These are phyloP conservation scores for Drosophila melanosoma DNA, from an alignment of 2,888 invertebrate species.

Conservation along the genomic window DNA sequence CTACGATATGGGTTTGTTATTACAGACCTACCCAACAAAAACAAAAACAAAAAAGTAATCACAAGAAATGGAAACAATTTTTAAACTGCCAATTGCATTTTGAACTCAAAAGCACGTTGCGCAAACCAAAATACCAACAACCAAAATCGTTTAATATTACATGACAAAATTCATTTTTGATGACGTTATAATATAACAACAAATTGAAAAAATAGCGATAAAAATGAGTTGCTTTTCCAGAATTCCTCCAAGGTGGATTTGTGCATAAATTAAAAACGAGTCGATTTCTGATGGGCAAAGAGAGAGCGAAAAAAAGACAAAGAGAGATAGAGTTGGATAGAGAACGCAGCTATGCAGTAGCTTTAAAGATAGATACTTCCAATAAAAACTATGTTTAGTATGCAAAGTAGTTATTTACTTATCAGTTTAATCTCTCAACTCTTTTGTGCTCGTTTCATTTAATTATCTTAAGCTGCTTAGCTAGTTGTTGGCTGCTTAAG, in stretches of 20 bases:
- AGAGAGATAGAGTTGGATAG: not conserved
- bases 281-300: not conserved
- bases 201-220: constrained; percentile 19
- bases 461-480: constrained; percentile 42
- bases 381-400: constrained; percentile 15
- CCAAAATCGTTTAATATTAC: constrained; percentile 60
- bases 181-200: constrained; percentile 55
- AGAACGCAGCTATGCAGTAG: constrained; percentile 23
- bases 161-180: constrained; percentile 66
- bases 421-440: constrained; percentile 27
- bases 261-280: constrained; percentile 55
- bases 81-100: constrained; percentile 59
- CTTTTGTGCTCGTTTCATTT: constrained; percentile 21
- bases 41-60: constrained; percentile 11
- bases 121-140: constrained; percentile 53
- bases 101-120: constrained; percentile 61
- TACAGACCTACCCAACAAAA: constrained; percentile 35
- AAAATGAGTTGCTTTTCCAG: constrained; percentile 17
- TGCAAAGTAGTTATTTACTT: constrained; percentile 17
- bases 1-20: constrained; percentile 61
- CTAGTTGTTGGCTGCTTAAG: constrained; percentile 5
- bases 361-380: constrained; percentile 17
- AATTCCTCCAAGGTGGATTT: constrained; percentile 21
- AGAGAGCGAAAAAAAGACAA: not conserved
- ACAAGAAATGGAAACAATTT: not conserved